Conservation (phyloP, 1,140 invertebrate species). For the Atta cephalotes region DNA sequence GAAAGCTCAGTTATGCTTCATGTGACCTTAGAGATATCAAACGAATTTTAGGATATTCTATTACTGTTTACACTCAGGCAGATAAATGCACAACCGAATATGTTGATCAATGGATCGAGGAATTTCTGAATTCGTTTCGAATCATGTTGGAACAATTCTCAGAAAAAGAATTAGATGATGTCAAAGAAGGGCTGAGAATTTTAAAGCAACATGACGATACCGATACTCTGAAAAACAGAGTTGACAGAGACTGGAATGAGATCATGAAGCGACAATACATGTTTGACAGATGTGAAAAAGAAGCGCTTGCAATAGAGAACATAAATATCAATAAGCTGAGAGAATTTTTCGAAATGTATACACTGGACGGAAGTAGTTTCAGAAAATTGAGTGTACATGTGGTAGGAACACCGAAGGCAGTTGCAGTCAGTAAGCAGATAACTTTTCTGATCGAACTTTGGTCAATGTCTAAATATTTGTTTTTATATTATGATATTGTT, state of each 20-base stretch:
- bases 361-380: conserved; percentile 86
- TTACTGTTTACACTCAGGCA: conserved; percentile 92
- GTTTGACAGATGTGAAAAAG: conserved; percentile 89
- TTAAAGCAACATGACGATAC: conserved; percentile 91
- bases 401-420: conserved; percentile 72
- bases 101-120: conserved; percentile 92
- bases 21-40: conserved; percentile 89
- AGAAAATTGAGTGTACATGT: conserved; percentile 91
- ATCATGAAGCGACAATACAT: conserved; percentile 89
- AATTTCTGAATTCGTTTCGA: conserved; percentile 90
- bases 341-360: conserved; percentile 88
- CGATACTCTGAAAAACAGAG: conserved; percentile 90
- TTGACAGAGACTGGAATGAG: conserved; percentile 91
- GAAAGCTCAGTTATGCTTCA: conserved; percentile 95
- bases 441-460: background rate
- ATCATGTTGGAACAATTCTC: conserved; percentile 87
- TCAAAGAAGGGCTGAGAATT: conserved; percentile 90
- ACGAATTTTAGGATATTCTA: conserved; percentile 88
- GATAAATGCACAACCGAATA: conserved; percentile 90
- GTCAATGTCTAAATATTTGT: no score
- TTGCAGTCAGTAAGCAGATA: background rate
- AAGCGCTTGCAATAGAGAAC: conserved; percentile 85
- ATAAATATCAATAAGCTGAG: conserved; percentile 86
- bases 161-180: conserved; percentile 88
- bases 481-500: no score